phyloP scores from a whole-genome alignment of 2,888 invertebrate genomes.

The Lampropteryx suffumata region DNA sequence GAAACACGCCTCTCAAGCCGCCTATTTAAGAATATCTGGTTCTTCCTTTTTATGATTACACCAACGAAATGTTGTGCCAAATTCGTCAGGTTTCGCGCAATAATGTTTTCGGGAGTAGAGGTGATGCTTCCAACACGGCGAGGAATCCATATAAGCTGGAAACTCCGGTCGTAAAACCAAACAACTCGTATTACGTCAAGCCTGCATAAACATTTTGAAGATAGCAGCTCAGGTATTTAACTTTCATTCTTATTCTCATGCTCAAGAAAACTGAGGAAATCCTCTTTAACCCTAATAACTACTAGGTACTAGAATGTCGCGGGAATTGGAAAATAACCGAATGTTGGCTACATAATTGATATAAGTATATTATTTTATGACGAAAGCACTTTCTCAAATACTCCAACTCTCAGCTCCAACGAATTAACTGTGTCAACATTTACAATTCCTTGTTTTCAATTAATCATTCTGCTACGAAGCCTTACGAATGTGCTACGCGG shows the following conservation, averaged over 20 bases:
- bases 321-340: no score
- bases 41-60: conserved; percentile 28
- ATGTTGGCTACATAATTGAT: no score
- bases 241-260: no score
- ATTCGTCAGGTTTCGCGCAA: conserved; percentile 2
- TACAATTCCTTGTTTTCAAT: not conserved
- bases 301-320: no score
- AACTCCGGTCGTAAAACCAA: conserved; percentile 2
- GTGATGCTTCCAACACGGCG: not conserved
- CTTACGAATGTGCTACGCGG: conserved; percentile 4
- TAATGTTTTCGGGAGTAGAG: not conserved
- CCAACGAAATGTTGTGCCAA: conserved; percentile 41
- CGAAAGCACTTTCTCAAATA: no score
- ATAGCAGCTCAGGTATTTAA: conserved; percentile 1
- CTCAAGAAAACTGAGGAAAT: no score
- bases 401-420: no score
- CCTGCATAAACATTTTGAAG: not conserved
- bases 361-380: no score
- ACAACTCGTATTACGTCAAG: not conserved
- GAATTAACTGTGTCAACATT: no score
- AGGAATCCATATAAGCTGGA: not conserved
- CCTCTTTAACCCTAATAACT: not conserved
- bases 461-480: conserved; percentile 1
- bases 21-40: conserved; percentile 53
- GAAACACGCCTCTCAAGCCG: conserved; percentile 73